Evolutionary conservation across 2,888 invertebrate genomes (phyloP), one percentile per base, ranked within the genome.

Genomic region (Polyommatus iphigenia): DNA sequence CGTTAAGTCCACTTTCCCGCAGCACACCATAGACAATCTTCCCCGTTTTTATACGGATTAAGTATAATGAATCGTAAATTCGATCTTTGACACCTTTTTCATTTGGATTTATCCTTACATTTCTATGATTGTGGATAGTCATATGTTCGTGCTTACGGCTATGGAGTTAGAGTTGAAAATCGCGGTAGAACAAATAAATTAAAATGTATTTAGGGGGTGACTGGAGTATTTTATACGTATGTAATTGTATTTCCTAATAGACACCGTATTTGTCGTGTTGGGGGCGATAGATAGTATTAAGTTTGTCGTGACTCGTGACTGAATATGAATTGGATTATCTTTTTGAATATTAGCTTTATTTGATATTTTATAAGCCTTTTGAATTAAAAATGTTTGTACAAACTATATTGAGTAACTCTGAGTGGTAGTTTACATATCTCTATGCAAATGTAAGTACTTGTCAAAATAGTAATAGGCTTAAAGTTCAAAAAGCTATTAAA

Each of bases 51-150:
- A 88, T 89, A 84, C 85, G 93, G 93, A 93, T 94, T 94, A 93
- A 90, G 90, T 90, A 93, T 93, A 93, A 93, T 93, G 93, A 93
- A 92, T 93, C 92, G 93, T 93, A 93, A 94, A 94, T 94, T 93
- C 92, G 93, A 94, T 93, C 93, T 94, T 93, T 93, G 93, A 93
- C 94, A 94, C 94, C 93, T 94, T 92, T 94, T 92, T 91, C 92
- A 92, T 93, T 93, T 91, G 89, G 89, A 88, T 89, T 89, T 87
- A 88, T 90, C 89, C 85, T 85, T 86, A 84, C 85, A 90, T 91
- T 92, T 91, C 89, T 90, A 87, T 89, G 87, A 90, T 88, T 88
- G 84, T 84, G 75, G 75, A 67, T 5, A 67, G 72, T n/a, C 59
- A 32, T 29, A 73, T 59, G 57, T 59, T 57, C 57, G 50, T 76